Conservation (phyloP, 2,888 invertebrate genomes). For the Eustalomyia histrio region DNA sequence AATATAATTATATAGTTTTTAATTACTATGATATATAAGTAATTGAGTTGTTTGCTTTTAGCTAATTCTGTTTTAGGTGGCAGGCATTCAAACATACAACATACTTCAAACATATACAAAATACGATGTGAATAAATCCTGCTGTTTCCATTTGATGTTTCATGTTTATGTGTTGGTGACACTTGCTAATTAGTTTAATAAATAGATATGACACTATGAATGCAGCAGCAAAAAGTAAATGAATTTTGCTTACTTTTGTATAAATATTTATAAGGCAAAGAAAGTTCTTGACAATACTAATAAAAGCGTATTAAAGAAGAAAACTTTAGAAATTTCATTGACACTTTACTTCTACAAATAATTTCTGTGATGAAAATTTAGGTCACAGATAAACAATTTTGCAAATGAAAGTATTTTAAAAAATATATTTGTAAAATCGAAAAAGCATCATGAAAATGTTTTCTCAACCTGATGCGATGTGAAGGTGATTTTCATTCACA, state of each 20-base stretch:
- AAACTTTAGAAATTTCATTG: not conserved
- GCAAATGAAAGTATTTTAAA: too few relatives aligned
- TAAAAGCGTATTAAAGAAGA: not conserved
- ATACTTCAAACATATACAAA: not conserved
- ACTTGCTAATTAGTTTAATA: slow-evolving; percentile 63
- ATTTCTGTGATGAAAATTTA: too few relatives aligned
- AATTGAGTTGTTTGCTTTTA: not conserved
- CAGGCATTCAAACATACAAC: not conserved
- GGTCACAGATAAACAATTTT: too few relatives aligned
- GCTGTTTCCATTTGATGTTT: not conserved
- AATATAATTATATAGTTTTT: slow-evolving; percentile 4
- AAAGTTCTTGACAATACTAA: not conserved
- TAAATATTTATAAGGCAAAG: not conserved
- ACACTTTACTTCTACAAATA: too few relatives aligned
- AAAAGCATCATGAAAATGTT: too few relatives aligned
- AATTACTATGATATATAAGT: not conserved
- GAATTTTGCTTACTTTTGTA: not conserved
- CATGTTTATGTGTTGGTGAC: slow-evolving; percentile 48
- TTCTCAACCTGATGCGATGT: too few relatives aligned
- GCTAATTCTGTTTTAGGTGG: not conserved
- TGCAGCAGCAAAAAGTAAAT: not conserved
- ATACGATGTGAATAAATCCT: not conserved
- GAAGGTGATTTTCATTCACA: too few relatives aligned
- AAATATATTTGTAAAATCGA: too few relatives aligned
- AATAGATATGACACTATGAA: slow-evolving; percentile 25